These are phyloP conservation scores for Phocides pigmalion DNA, from an alignment of 1,140 invertebrate species.

Conservation along the genomic window DNA sequence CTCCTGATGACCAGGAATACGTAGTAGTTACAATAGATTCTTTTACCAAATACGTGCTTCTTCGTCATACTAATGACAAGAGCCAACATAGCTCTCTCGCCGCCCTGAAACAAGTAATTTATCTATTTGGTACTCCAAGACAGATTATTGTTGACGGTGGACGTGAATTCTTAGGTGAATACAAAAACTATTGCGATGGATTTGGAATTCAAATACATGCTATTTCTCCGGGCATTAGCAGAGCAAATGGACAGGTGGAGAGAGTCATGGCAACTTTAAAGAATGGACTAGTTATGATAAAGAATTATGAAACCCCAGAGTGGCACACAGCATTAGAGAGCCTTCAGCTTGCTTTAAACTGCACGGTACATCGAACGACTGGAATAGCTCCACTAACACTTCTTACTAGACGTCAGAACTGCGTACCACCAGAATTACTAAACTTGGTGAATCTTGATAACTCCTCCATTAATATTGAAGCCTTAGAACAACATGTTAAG, in stretches of 20 bases:
- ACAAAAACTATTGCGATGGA: slow-evolving; percentile 40
- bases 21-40: slow-evolving; percentile 60
- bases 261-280: slow-evolving; percentile 43
- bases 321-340: slow-evolving; percentile 44
- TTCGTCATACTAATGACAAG: slow-evolving; percentile 40
- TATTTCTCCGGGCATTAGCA: slow-evolving; percentile 42
- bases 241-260: slow-evolving; percentile 52
- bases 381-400: slow-evolving; percentile 42
- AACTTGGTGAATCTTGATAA: slow-evolving; percentile 44
- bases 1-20: slow-evolving; percentile 41
- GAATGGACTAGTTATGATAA: slow-evolving; percentile 45
- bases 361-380: slow-evolving; percentile 40
- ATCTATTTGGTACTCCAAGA: slow-evolving; percentile 49
- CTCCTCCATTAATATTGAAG: slow-evolving; percentile 37
- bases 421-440: slow-evolving; percentile 42
- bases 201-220: slow-evolving; percentile 42
- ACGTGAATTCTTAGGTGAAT: slow-evolving; percentile 48
- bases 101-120: slow-evolving; percentile 41
- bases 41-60: slow-evolving; percentile 42
- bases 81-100: slow-evolving; percentile 36
- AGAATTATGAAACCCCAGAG: slow-evolving; percentile 44
- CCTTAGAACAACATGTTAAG: slow-evolving; percentile 37
- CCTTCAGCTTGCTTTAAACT: slow-evolving; percentile 48
- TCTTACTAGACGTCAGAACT: slow-evolving; percentile 36
- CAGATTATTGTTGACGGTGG: slow-evolving; percentile 50